Percentiles rank a stretch among this genome's conserved stretches.
Conservation (phyloP, 1,140 invertebrate genomes). For the Eumaeus atala region DNA sequence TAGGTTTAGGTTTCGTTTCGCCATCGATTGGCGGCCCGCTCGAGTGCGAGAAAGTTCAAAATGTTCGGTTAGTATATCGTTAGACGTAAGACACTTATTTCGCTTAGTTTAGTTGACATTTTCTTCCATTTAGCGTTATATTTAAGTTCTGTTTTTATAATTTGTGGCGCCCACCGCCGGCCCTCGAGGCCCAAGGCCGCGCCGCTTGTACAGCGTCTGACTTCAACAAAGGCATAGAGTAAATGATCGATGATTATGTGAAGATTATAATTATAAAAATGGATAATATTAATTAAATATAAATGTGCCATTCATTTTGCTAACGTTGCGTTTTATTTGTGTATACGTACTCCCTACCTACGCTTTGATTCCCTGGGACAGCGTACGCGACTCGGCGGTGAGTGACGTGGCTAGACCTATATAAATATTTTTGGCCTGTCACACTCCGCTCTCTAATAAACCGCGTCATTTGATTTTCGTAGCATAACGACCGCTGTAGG, state of each 20-base stretch:
- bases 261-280: slow-evolving; percentile 73
- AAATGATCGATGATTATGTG: slow-evolving; percentile 43
- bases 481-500: too few relatives aligned
- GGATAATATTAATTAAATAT: slow-evolving; percentile 74
- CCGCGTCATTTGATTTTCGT: too few relatives aligned
- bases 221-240: slow-evolving; percentile 61
- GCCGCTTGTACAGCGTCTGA: slow-evolving; percentile 25
- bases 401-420: too few relatives aligned
- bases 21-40: slow-evolving; percentile 15
- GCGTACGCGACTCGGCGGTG: too few relatives aligned
- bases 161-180: slow-evolving; percentile 15
- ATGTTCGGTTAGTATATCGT: slow-evolving; percentile 49
- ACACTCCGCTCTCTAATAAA: too few relatives aligned
- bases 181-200: slow-evolving; percentile 23
- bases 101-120: slow-evolving; percentile 58
- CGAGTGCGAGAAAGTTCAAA: slow-evolving; percentile 37
- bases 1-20: slow-evolving; percentile 46
- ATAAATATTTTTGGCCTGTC: too few relatives aligned
- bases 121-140: slow-evolving; percentile 62
- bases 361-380: neutral
- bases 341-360: neutral
- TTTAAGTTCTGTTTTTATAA: slow-evolving; percentile 56
- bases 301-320: slow-evolving; percentile 74
- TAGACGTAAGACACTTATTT: slow-evolving; percentile 42
- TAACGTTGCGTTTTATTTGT: slow-evolving; percentile 65